These are phyloP conservation scores for Himantopus leucocephalus DNA, from an alignment of 2,113 vertebrate genomes.

Conservation along the genomic window DNA sequence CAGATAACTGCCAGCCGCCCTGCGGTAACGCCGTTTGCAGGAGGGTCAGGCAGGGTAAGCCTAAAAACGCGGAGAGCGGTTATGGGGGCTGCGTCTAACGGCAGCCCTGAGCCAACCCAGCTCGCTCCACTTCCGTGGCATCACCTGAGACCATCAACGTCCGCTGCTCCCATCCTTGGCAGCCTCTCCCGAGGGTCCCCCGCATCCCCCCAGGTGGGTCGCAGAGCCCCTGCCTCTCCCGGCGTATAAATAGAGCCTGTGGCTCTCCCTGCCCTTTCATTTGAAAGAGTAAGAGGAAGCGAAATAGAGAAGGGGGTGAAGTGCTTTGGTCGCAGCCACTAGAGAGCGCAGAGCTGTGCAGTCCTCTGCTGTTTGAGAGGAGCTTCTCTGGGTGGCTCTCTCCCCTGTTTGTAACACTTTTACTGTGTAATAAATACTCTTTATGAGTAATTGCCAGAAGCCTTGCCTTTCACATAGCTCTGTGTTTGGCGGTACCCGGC, in stretches of 20 bases:
- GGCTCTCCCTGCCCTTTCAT: neutral
- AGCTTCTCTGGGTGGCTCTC: neutral
- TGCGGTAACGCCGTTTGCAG: neutral
- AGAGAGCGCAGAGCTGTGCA: accelerated
- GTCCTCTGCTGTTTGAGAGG: neutral
- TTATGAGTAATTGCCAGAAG: neutral
- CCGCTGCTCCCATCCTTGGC: neutral
- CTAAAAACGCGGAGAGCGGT: accelerated
- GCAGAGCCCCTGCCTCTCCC: neutral
- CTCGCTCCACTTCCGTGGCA: accelerated
- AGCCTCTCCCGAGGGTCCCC: neutral
- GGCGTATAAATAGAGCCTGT: neutral
- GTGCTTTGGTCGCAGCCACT: accelerated
- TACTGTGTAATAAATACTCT: neutral
- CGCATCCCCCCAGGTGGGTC: accelerated
- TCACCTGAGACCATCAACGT: accelerated
- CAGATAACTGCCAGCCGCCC: neutral
- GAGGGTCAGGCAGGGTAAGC: neutral
- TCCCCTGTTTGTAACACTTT: neutral
- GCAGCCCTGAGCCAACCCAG: neutral
- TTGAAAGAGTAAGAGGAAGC: neutral
- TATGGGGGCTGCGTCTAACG: neutral
- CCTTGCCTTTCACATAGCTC: neutral
- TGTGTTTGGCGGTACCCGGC: accelerated
- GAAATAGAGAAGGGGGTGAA: neutral